A percentile compares a stretch with the other conserved stretches of the same genome.
phyloP scores from a whole-genome alignment of 2,113 vertebrate genomes.

The Muscicapa adusta region DNA sequence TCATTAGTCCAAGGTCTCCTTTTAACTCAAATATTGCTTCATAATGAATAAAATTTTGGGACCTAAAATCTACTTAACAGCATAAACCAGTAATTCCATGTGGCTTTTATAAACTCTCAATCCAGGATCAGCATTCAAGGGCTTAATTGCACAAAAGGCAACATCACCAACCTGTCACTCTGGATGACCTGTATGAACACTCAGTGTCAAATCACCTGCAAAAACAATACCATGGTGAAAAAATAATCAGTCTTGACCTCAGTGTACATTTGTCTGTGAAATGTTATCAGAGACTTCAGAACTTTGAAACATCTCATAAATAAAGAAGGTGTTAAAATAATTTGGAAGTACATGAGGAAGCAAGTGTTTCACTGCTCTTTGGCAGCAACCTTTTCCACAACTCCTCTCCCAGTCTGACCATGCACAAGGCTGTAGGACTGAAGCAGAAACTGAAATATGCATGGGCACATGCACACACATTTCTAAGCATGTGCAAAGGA shows the following conservation, averaged over 20 bases:
- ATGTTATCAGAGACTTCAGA: neutral
- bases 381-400: neutral
- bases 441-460: neutral
- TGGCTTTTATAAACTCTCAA: neutral
- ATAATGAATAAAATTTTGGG: neutral
- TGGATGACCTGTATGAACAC: neutral
- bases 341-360: neutral
- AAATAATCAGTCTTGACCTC: neutral
- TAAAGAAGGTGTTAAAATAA: neutral
- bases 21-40: neutral
- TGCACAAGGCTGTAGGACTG: neutral
- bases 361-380: accelerated
- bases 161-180: neutral
- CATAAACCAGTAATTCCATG: neutral
- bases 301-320: slow-evolving; percentile 8
- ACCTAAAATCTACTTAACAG: neutral
- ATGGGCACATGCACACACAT: neutral
- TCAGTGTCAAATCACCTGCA: neutral
- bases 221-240: neutral
- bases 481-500: neutral
- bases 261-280: neutral
- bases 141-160: neutral
- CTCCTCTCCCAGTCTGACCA: neutral
- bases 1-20: neutral
- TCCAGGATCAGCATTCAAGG: neutral